Conservation (phyloP, 1,140 invertebrate genomes). For the Eriocheir sinensis region DNA sequence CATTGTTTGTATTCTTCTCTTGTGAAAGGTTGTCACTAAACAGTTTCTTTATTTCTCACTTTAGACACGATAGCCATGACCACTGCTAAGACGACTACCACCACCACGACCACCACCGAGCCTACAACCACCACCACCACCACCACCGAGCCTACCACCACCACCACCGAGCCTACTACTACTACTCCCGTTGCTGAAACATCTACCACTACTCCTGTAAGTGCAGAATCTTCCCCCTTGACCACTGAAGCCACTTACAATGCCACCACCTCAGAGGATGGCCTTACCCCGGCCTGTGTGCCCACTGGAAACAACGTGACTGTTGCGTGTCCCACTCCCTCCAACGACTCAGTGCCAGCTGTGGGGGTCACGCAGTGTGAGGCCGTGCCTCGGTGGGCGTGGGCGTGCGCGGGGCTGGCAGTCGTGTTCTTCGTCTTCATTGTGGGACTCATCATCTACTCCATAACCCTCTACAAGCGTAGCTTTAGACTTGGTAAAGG, state of each 20-base stretch:
- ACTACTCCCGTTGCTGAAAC: neutral
- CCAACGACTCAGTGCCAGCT: neutral
- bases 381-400: neutral
- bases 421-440: constrained; percentile 7
- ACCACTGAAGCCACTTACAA: neutral
- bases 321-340: neutral
- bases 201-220: neutral
- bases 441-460: neutral
- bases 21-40: too few species aligned
- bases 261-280: neutral
- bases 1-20: neutral
- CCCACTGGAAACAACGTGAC: neutral
- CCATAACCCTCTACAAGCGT: neutral
- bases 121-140: neutral
- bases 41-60: neutral
- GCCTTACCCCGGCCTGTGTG: too few species aligned
- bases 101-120: neutral
- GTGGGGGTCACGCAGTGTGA: neutral
- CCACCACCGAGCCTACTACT: neutral
- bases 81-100: neutral
- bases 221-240: neutral
- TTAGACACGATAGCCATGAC: neutral
- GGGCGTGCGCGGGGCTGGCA: neutral
- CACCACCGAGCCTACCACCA: neutral
- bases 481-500: neutral